Percentiles rank a stretch among this genome's conserved stretches.
These are phyloP conservation scores for Dermatophagoides farinae DNA, from an alignment of 1,140 invertebrate species.

Conservation along the genomic window DNA sequence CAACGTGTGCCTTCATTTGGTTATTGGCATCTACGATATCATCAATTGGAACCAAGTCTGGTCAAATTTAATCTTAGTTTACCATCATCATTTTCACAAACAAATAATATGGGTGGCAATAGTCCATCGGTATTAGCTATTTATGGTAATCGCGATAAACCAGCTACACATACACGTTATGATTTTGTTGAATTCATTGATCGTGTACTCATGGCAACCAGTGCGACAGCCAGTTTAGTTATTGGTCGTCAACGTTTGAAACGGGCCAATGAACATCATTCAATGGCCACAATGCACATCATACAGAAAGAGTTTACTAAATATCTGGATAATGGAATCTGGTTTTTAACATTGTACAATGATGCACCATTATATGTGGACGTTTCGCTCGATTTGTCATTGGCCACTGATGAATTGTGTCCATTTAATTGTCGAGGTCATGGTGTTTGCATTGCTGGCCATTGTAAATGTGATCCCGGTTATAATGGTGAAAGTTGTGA, in stretches of 20 bases:
- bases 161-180: slow-evolving; percentile 80
- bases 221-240: not conserved
- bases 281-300: slow-evolving; percentile 30
- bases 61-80: slow-evolving; percentile 70
- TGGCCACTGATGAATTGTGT: slow-evolving; percentile 32
- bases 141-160: slow-evolving; percentile 61
- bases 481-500: slow-evolving; percentile 75
- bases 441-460: slow-evolving; percentile 79
- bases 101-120: slow-evolving; percentile 58
- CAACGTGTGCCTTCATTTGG: slow-evolving; percentile 61
- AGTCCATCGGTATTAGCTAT: slow-evolving; percentile 79
- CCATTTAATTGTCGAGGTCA: slow-evolving; percentile 82
- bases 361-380: slow-evolving; percentile 68
- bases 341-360: slow-evolving; percentile 89
- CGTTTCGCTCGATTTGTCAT: slow-evolving; percentile 26
- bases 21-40: slow-evolving; percentile 75
- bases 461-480: slow-evolving; percentile 85
- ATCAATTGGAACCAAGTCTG: slow-evolving; percentile 64
- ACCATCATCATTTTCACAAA: slow-evolving; percentile 42
- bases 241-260: not conserved
- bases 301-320: slow-evolving; percentile 54
- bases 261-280: slow-evolving; percentile 1
- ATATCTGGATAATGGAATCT: slow-evolving; percentile 71
- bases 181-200: slow-evolving; percentile 56
- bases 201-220: slow-evolving; percentile 19